Evolutionary conservation across 1,140 invertebrate species (phyloP).

Genomic region (Berghia stephanieae): DNA sequence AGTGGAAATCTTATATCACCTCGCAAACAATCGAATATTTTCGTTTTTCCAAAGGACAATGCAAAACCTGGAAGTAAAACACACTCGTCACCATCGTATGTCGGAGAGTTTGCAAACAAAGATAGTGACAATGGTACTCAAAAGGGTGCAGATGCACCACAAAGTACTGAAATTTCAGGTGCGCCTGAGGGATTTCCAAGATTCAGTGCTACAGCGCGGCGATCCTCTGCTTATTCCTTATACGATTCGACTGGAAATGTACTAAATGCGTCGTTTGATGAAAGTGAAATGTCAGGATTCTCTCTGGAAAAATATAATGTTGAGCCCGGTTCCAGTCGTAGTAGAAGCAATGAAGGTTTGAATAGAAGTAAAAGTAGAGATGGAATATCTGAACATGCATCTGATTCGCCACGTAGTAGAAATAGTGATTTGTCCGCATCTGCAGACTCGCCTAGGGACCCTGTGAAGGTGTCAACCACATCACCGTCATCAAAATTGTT

Average conservation of each 20-base stretch:
- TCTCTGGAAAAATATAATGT: conserved; percentile 22
- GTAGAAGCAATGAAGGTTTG: conserved; percentile 8
- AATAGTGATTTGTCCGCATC: too few relatives aligned
- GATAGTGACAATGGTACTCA: too few relatives aligned
- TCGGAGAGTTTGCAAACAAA: too few relatives aligned
- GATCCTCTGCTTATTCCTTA: not conserved
- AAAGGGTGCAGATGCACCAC: too few relatives aligned
- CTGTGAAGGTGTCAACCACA: too few relatives aligned
- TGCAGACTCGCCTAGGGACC: too few relatives aligned
- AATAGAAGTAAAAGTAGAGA: conserved; percentile 8
- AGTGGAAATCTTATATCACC: conserved; percentile 28
- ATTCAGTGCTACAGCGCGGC: not conserved
- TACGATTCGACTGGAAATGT: not conserved
- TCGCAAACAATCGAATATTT: not conserved
- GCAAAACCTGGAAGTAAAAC: not conserved
- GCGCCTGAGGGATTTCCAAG: not conserved
- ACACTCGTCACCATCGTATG: too few relatives aligned
- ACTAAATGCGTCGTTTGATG: conserved; percentile 26
- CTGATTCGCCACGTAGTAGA: too few relatives aligned
- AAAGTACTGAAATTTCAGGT: too few relatives aligned
- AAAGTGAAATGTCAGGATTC: not conserved
- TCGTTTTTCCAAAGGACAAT: not conserved
- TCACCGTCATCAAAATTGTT: too few relatives aligned
- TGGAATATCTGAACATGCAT: too few relatives aligned
- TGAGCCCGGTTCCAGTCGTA: conserved; percentile 9